A percentile compares a stretch with the other conserved stretches of the same genome.
phyloP scores from a whole-genome alignment of 2,888 invertebrate species.

The Sarcophaga variegata region DNA sequence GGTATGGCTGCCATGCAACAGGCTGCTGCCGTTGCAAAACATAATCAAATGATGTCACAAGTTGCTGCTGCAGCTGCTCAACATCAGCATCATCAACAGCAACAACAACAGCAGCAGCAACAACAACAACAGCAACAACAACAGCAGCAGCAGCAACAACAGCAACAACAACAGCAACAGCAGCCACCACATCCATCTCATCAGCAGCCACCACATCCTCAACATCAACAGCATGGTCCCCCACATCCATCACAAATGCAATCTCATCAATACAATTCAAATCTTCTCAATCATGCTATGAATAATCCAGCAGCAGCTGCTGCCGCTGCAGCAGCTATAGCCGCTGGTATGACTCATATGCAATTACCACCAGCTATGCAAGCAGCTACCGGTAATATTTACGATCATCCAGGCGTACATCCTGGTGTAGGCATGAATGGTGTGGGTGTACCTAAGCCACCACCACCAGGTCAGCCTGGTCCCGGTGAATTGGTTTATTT shows the following conservation, averaged over 20 bases:
- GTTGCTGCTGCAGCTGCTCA: conserved; percentile 77
- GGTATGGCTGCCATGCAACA: conserved; percentile 80
- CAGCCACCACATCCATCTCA: conserved; percentile 81
- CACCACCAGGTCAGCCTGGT: conserved; percentile 72
- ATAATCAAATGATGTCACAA: conserved; percentile 80
- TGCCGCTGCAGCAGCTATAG: conserved; percentile 76
- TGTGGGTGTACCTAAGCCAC: conserved; percentile 74
- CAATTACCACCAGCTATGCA: conserved; percentile 79
- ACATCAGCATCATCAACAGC: conserved; percentile 82
- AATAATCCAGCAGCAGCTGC: conserved; percentile 78
- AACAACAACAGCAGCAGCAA: conserved; percentile 83
- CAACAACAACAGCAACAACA: conserved; percentile 78
- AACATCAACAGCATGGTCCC: conserved; percentile 82
- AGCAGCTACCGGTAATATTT: conserved; percentile 75
- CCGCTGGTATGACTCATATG: conserved; percentile 78
- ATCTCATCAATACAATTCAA: conserved; percentile 80
- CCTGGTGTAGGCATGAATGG: conserved; percentile 77
- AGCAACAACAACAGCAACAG: conserved; percentile 75
- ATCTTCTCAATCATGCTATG: conserved; percentile 80
- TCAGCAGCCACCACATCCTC: conserved; percentile 82
- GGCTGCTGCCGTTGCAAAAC: conserved; percentile 79
- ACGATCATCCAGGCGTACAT: conserved; percentile 80
- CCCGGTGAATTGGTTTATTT: conserved; percentile 81
- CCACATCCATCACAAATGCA: conserved; percentile 84
- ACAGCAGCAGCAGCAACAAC: conserved; percentile 81